These are phyloP conservation scores for Dryomyza anilis DNA, from an alignment of 2,888 invertebrate genomes.

Conservation along the genomic window DNA sequence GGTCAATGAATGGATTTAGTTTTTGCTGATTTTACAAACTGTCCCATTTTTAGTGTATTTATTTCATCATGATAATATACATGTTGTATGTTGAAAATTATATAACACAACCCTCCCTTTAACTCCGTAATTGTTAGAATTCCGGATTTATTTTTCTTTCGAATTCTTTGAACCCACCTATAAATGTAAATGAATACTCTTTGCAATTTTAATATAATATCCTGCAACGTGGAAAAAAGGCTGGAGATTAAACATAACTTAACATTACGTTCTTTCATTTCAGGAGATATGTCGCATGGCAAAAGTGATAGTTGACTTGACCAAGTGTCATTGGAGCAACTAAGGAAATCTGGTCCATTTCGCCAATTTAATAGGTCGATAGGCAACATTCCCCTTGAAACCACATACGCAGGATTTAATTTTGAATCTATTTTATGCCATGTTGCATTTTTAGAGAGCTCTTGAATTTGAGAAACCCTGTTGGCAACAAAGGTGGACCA, in stretches of 20 bases:
- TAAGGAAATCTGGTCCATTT: no score
- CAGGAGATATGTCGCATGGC: no score
- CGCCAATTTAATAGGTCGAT: constrained; percentile 15
- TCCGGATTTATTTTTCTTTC: not conserved
- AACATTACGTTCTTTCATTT: no score
- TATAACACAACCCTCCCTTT: not conserved
- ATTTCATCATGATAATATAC: not conserved
- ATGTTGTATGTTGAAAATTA: not conserved
- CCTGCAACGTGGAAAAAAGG: no score
- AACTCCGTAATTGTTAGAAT: not conserved
- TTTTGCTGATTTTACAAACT: not conserved
- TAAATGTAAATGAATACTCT: no score
- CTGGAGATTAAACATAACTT: no score
- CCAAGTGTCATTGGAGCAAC: no score
- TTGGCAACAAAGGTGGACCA: constrained; percentile 31
- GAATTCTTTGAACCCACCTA: no score
- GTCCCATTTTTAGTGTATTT: no score
- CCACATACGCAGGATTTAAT: constrained; percentile 29
- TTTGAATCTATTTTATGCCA: constrained; percentile 27
- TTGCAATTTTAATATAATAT: no score
- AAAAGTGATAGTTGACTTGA: no score
- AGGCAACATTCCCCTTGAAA: constrained; percentile 19
- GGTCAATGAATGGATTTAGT: not conserved
- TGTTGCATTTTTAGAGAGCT: constrained; percentile 4
- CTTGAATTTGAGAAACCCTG: constrained; percentile 28